phyloP scores from a whole-genome alignment of 2,888 invertebrate species.

The Dasysyrphus albostriatus region DNA sequence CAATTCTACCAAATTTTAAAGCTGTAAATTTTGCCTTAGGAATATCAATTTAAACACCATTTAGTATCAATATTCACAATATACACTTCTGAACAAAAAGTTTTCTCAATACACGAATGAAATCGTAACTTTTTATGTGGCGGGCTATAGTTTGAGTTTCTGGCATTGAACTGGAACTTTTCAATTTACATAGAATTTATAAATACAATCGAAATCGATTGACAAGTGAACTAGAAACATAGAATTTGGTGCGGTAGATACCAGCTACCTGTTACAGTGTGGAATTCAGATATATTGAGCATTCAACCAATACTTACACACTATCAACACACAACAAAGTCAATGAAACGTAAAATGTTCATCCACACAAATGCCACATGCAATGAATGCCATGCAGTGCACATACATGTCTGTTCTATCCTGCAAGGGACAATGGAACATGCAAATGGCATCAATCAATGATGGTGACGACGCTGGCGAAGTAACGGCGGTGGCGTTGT shows the following conservation, averaged over 20 bases:
- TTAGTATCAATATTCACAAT: too few species aligned
- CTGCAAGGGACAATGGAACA: conserved; percentile 24
- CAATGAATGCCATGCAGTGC: neutral
- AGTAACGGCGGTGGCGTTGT: neutral
- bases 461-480: neutral
- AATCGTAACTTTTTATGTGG: too few species aligned
- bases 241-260: neutral
- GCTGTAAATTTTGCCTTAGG: too few species aligned
- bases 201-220: conserved; percentile 23
- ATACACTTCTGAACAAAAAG: conserved; percentile 21
- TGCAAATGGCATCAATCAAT: conserved; percentile 63
- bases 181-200: conserved; percentile 7
- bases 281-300: conserved; percentile 24
- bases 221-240: conserved; percentile 3
- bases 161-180: conserved; percentile 13
- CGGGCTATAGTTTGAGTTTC: too few species aligned
- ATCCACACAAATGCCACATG: conserved; percentile 40
- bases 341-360: conserved; percentile 57
- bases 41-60: too few species aligned
- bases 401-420: conserved; percentile 1
- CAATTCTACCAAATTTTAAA: too few species aligned
- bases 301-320: conserved; percentile 14
- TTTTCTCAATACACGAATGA: conserved; percentile 2
- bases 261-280: conserved; percentile 23
- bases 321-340: conserved; percentile 35